Evolutionary conservation across 2,797 vertebrate species (phyloP), one percentile per base, ranked within the genome.

Genomic region (Enteromius argenteus): DNA sequence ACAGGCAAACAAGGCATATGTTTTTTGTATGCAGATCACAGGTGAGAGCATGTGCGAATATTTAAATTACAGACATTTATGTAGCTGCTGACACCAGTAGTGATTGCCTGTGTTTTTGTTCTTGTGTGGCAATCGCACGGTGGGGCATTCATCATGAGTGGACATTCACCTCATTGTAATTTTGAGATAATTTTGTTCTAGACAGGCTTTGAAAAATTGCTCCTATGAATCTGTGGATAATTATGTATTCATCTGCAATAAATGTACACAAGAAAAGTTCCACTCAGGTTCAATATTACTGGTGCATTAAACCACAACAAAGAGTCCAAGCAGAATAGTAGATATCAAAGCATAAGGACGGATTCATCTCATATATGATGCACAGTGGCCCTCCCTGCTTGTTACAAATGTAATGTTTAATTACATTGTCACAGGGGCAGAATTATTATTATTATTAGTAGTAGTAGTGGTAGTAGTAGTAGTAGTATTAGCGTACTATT

Each of bases 1-100:
- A 42, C 35, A 74, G 86, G 84, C 83, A 80, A 67, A 62, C 46
- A 60, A 13, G 21, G 17, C 62, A 69, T 46, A 21, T 46, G 74
- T 23, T 27, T 17, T 77, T 74, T 77, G 23, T 56, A 69, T 78
- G 62, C 49, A 27, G 7, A 75, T 68, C 73, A 30, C 42, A n/a
- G 67, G 60, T 85, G 27, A 75, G 37, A 81, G 58, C 46, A 51
- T 74, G 42, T 76, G 32, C 64, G 27, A 78, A 15, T 66, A 39
- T 81, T 68, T 71, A 56, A 78, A 83, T 68, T 51, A 23, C 49
- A 77, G 49, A 8, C 62, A 56, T 67, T 5, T 32, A 21, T 77
- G 46, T 56, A 58, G 49, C 44, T 56, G 23, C 62, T 69, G 73
- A 78, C 66, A 76, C 19, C 35, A 23, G 19, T 21, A 32, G 11